These are phyloP conservation scores for Ceratosolen solmsi DNA, from an alignment of 1,140 invertebrate genomes.

Conservation along the genomic window DNA sequence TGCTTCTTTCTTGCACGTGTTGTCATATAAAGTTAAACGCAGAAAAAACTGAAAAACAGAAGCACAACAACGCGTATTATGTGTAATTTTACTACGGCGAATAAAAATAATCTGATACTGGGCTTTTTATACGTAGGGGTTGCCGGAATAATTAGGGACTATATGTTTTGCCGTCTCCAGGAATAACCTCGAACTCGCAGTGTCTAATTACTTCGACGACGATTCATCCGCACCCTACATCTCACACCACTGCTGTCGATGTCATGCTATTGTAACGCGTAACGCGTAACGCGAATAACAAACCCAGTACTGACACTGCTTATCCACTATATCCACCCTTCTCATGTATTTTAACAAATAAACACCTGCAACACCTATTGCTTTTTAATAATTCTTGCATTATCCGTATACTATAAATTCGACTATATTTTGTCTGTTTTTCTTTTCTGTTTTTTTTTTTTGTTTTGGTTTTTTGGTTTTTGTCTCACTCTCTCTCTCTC, in stretches of 20 bases:
- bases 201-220: conserved; percentile 39
- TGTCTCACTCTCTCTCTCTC: no score
- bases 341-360: conserved; percentile 28
- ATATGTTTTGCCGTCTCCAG: not conserved
- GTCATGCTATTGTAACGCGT: not conserved
- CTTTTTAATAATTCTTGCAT: no score
- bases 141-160: conserved; percentile 14
- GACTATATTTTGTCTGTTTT: not conserved
- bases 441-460: not conserved
- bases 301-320: conserved; percentile 1
- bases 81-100: not conserved
- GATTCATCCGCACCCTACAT: not conserved
- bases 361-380: no score
- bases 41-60: no score
- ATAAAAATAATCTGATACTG: not conserved
- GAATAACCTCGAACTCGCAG: conserved; percentile 38
- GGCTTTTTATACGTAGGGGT: not conserved
- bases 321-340: not conserved
- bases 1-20: no score
- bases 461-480: not conserved
- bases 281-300: conserved; percentile 17
- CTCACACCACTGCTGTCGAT: no score
- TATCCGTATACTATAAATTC: no score
- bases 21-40: no score
- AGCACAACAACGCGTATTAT: no score